phyloP scores from a whole-genome alignment of 2,113 vertebrate genomes.

The Tachycineta bicolor region DNA sequence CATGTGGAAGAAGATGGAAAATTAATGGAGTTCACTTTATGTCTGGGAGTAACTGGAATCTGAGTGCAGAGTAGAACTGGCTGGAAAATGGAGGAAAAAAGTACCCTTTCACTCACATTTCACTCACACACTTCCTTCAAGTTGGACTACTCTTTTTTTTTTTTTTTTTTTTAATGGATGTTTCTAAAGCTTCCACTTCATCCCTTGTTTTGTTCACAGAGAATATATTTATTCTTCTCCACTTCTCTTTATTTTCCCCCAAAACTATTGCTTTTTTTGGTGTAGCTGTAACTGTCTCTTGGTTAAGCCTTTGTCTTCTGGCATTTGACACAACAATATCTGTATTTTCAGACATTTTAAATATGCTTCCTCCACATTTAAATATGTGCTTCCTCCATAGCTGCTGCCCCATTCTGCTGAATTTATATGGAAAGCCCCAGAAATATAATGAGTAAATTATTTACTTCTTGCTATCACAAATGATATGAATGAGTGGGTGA shows the following conservation, averaged over 20 bases:
- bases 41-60: background rate
- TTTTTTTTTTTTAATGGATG: background rate
- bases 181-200: background rate
- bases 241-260: background rate
- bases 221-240: background rate
- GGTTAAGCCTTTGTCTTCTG: background rate
- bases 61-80: background rate
- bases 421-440: background rate
- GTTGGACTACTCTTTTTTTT: background rate
- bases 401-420: background rate
- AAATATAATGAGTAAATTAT: background rate
- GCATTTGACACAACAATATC: background rate
- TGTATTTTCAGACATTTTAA: background rate
- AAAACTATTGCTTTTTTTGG: background rate
- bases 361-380: background rate
- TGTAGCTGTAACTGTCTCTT: background rate
- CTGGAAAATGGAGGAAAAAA: background rate
- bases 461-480: background rate
- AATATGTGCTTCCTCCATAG: background rate
- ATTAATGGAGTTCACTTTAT: background rate
- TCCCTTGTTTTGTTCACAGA: background rate
- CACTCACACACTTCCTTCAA: background rate
- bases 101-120: background rate
- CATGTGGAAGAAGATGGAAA: constrained; percentile 14
- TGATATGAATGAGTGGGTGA: background rate